Percentiles rank a stretch among this genome's conserved stretches.
These are phyloP conservation scores for Bettongia penicillata DNA, from an alignment of 2,113 vertebrate species.

Conservation along the genomic window DNA sequence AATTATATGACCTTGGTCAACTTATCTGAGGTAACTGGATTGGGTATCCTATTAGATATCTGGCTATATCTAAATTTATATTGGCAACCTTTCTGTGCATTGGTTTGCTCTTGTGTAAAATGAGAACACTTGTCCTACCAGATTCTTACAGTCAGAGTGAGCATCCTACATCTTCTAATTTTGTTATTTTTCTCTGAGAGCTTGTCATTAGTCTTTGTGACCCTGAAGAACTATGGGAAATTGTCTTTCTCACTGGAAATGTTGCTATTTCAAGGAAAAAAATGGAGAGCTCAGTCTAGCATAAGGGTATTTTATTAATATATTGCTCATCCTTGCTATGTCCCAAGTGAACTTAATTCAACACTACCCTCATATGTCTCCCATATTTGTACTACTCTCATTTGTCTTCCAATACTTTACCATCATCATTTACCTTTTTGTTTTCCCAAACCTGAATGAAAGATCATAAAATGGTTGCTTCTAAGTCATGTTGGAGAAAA, in stretches of 20 bases:
- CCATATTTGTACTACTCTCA: background rate
- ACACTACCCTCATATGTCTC: background rate
- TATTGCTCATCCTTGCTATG: background rate
- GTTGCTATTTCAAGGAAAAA: background rate
- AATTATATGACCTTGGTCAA: background rate
- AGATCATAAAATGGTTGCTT: background rate
- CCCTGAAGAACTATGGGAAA: background rate
- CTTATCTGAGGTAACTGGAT: background rate
- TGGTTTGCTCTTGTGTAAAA: background rate
- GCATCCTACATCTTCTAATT: background rate
- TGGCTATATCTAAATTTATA: background rate
- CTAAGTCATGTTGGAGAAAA: background rate
- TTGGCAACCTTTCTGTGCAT: background rate
- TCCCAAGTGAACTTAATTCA: background rate
- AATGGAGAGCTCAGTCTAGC: background rate
- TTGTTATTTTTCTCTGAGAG: background rate
- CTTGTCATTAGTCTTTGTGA: background rate
- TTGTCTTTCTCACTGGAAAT: background rate
- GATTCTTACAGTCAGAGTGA: no score
- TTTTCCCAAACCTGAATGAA: background rate
- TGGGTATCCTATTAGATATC: background rate
- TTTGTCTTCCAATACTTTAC: background rate
- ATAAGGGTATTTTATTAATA: background rate
- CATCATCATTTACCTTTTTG: background rate
- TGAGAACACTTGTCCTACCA: background rate